Percentiles rank a stretch among this genome's conserved stretches.
Conservation (phyloP, 2,113 vertebrate genomes). For the Zosterops pallidus region DNA sequence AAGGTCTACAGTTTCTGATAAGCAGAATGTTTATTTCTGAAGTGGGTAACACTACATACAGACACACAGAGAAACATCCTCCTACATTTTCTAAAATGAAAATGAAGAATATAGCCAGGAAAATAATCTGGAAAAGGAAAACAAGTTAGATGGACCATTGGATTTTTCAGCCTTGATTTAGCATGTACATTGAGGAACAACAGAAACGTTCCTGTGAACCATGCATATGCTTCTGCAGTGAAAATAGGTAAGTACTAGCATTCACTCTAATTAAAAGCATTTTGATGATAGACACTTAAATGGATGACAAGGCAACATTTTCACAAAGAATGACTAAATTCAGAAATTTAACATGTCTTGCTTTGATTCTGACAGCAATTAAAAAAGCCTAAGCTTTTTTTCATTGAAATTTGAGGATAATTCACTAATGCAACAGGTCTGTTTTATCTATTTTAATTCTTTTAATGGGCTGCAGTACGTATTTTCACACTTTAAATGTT, state of each 20-base stretch:
- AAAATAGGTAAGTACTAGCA: neutral
- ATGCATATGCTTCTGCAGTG: neutral
- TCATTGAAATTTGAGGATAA: neutral
- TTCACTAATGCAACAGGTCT: conserved; percentile 1
- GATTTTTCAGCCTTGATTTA: neutral
- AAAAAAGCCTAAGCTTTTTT: neutral
- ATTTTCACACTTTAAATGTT: neutral
- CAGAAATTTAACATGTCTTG: neutral
- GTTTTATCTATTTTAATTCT: neutral
- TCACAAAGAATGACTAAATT: conserved; percentile 23
- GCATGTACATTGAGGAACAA: neutral
- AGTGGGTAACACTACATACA: neutral
- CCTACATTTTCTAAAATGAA: neutral
- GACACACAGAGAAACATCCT: neutral
- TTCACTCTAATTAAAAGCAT: neutral
- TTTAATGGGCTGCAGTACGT: neutral
- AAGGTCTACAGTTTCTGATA: neutral
- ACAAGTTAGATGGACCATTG: neutral
- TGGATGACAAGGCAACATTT: conserved; percentile 41
- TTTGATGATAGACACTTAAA: conserved; percentile 39
- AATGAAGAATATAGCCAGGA: neutral
- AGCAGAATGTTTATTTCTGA: neutral
- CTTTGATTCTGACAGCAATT: conserved; percentile 35
- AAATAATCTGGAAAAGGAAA: neutral
- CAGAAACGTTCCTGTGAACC: neutral